Base-by-base conservation (phyloP, 2,113 vertebrate species). In the Axis porcinus region DNA sequence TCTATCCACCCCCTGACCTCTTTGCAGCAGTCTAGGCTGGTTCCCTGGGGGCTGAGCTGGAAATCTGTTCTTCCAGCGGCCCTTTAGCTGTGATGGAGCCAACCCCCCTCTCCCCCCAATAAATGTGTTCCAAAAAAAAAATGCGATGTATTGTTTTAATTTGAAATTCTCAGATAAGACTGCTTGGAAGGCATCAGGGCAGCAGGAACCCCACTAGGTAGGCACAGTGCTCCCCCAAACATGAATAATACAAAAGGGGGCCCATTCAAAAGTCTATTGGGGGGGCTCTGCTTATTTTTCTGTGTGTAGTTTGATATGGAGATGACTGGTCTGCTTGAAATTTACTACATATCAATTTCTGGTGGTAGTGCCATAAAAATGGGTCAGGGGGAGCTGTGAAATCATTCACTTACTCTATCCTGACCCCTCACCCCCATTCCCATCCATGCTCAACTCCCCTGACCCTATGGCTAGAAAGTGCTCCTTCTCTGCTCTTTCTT, bases 101-200 rank as follows among this genome's bases (percentile, higher is more conserved):
- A 33, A 92, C 45, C 17, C 28, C 33, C 21, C 2, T 12, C 17
- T 19, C 45, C 86, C 89, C 91, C 86, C 54, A 58, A 47, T 54
- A 96, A 97, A 92, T 91, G 88, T 88, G 64, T 55, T 94, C 64
- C 91, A 92, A 16, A 91, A 94, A 95, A 95, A 96, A 96, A 96
- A 96, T 90, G 82, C 64, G 30, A 97, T 98, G 90, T 82, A 95
- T 97, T 97, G 90, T 95, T 97, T 97, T 97, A 94, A 97, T 97
- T 97, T 97, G 76, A 85, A 94, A 98, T 95, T 97, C 87, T 97
- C 74, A 88, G 54, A 94, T 92, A 55, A 93, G 79, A 45, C 86
- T 94, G 12, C 60, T 94, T 91, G 30, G 87, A 94, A 94, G 50
- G 79, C 76, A 90, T 85, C 85, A 85, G 47, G 89, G 50, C 93